phyloP scores from a whole-genome alignment of 2,797 vertebrate species.

The Balearica regulorum region DNA sequence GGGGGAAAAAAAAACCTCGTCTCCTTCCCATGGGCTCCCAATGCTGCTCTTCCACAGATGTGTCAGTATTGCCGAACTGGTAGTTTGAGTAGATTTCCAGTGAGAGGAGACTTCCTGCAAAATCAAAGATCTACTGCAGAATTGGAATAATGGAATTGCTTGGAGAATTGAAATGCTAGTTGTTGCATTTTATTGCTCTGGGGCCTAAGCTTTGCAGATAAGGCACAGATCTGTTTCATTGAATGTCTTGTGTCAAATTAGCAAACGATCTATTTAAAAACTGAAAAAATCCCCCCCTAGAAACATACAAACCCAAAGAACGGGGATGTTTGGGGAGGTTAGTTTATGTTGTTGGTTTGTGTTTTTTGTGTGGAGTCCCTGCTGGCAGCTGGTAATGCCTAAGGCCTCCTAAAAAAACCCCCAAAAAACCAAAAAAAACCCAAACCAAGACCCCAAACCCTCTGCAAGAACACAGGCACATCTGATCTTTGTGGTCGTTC shows the following conservation, averaged over 20 bases:
- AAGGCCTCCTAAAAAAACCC: background rate
- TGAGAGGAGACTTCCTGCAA: background rate
- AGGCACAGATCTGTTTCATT: background rate
- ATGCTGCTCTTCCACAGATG: background rate
- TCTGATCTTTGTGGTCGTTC: background rate
- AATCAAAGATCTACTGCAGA: background rate
- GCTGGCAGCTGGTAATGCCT: background rate
- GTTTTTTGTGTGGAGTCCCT: background rate
- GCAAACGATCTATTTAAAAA: background rate
- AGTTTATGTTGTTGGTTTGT: background rate
- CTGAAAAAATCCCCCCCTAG: too few species aligned
- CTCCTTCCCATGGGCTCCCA: background rate
- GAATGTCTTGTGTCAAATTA: background rate
- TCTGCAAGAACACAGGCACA: background rate
- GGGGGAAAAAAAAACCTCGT: accelerated
- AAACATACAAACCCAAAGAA: background rate
- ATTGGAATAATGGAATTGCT: background rate
- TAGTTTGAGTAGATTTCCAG: background rate
- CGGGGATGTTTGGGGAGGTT: background rate
- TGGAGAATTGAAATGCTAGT: background rate
- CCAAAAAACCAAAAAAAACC: background rate
- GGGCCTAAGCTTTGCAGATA: background rate
- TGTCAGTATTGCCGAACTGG: background rate
- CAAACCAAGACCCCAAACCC: background rate
- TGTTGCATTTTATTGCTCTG: background rate